Conservation (phyloP, 2,797 vertebrate species). For the Poeciliopsis gracilis region DNA sequence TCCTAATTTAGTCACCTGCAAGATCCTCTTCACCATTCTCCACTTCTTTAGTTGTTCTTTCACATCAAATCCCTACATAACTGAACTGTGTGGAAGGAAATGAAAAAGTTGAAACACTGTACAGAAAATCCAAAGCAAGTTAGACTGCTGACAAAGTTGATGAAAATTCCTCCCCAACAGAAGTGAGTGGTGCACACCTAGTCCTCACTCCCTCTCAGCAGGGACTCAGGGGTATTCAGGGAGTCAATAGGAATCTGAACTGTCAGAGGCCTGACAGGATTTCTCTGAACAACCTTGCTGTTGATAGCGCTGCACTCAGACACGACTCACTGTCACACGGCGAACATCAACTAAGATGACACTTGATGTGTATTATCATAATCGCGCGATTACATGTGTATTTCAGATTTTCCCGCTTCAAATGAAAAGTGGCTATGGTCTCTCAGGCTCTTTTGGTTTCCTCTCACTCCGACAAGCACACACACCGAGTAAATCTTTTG, state of each 20-base stretch:
- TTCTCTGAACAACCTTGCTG: constrained; percentile 51
- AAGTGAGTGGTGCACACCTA: neutral
- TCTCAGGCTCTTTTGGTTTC: constrained; percentile 16
- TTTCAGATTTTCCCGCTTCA: constrained; percentile 68
- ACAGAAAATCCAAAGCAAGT: neutral
- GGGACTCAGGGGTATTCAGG: constrained; percentile 5
- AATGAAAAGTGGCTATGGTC: constrained; percentile 52
- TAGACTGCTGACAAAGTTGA: neutral
- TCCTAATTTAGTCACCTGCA: neutral
- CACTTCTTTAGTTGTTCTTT: neutral
- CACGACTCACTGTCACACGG: constrained; percentile 47
- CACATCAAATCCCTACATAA: neutral
- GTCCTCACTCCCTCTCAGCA: constrained; percentile 3
- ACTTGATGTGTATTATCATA: constrained; percentile 80
- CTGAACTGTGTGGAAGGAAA: neutral
- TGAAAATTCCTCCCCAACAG: neutral
- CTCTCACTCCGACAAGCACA: constrained; percentile 10
- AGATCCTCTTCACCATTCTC: neutral
- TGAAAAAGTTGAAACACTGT: neutral
- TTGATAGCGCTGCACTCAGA: constrained; percentile 48
- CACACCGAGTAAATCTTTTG: constrained; percentile 56
- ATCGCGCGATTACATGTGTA: constrained; percentile 80
- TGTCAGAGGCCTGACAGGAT: constrained; percentile 45
- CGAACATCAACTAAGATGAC: constrained; percentile 75
- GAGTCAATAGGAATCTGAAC: constrained; percentile 58